Conservation (phyloP, 2,888 invertebrate genomes). For the Dasysyrphus albostriatus region DNA sequence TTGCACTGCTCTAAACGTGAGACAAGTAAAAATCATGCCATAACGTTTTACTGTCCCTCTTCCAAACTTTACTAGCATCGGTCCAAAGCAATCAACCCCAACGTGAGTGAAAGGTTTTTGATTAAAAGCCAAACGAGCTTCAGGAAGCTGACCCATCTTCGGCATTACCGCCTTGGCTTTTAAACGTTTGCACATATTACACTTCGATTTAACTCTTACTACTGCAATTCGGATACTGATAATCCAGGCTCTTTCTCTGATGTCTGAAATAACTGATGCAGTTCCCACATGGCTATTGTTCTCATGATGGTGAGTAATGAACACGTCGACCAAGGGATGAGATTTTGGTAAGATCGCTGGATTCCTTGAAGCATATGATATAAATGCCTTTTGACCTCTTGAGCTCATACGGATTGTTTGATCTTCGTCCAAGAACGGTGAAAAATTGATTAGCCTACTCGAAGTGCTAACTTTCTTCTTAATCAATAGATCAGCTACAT, state of each 20-base stretch:
- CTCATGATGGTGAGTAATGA: neutral
- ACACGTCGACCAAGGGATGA: neutral
- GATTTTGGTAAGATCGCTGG: neutral
- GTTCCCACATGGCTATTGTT: neutral
- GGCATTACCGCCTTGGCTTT: no score
- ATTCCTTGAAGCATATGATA: conserved; percentile 12
- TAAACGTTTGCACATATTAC: no score
- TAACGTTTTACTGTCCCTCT: neutral
- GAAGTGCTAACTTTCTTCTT: neutral
- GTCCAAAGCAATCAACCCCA: conserved; percentile 5
- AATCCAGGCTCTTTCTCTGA: no score
- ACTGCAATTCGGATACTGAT: no score
- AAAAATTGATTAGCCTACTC: neutral
- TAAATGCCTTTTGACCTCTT: neutral
- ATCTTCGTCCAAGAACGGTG: conserved; percentile 27
- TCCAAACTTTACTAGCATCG: neutral
- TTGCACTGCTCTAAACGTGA: conserved; percentile 23
- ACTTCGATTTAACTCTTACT: no score
- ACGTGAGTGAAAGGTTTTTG: no score
- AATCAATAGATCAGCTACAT: neutral
- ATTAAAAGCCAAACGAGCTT: no score
- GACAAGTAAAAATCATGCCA: neutral
- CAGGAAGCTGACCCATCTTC: no score
- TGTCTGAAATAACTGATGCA: neutral
- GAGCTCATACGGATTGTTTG: conserved; percentile 13